Percentiles rank a stretch among this genome's conserved stretches.
These are phyloP conservation scores for Heliconius cydno DNA, from an alignment of 2,888 invertebrate species.

Conservation along the genomic window DNA sequence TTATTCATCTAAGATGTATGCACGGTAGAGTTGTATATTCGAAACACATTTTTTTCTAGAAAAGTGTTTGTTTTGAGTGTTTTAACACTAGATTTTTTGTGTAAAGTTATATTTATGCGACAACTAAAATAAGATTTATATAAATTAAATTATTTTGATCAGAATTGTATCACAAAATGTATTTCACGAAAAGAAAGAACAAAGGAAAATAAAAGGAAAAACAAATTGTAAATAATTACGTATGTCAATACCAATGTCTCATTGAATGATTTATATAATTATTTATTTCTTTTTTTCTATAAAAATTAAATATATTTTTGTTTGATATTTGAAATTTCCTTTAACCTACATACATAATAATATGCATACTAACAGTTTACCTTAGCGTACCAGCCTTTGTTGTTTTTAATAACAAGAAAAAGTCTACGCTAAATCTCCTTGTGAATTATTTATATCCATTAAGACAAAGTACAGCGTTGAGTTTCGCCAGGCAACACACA, in stretches of 20 bases:
- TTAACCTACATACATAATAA: slow-evolving; percentile 11
- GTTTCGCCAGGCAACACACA: neutral
- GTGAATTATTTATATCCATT: neutral
- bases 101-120: too few species aligned
- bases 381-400: neutral
- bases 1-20: too few species aligned
- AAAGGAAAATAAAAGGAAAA: neutral
- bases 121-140: too few species aligned
- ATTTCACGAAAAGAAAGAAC: neutral
- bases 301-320: neutral
- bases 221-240: neutral
- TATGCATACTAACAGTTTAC: neutral
- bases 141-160: too few species aligned
- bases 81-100: too few species aligned
- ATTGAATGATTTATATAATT: neutral
- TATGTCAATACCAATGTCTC: neutral
- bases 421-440: neutral
- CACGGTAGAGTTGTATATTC: too few species aligned
- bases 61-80: too few species aligned
- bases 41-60: too few species aligned
- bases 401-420: neutral
- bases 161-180: too few species aligned
- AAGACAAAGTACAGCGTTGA: neutral
- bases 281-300: neutral
- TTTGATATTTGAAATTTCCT: neutral